Conservation (phyloP, 1,140 invertebrate genomes). For the Drosophila quadrilineata region DNA sequence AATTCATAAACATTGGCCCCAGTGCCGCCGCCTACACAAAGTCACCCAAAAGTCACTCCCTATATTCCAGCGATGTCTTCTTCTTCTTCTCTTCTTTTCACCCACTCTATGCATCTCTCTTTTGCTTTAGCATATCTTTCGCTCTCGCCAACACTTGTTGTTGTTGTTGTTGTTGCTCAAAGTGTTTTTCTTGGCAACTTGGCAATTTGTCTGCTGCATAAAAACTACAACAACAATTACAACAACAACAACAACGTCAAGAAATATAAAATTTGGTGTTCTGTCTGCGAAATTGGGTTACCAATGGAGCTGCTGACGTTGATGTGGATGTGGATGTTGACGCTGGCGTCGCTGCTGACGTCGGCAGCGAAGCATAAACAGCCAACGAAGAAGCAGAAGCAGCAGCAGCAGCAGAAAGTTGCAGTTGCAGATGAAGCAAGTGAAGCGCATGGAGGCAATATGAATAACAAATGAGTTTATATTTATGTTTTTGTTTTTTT, state of each 20-base stretch:
- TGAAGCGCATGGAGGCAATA: conserved; percentile 4
- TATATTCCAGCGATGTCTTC: too few species aligned
- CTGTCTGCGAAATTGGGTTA: conserved; percentile 64
- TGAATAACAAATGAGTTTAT: conserved; percentile 30
- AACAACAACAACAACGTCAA: too few species aligned
- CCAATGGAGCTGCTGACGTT: conserved; percentile 28
- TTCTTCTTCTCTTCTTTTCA: not conserved
- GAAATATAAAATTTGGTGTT: conserved; percentile 57
- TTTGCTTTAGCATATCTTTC: not conserved
- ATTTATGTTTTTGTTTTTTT: conserved; percentile 11
- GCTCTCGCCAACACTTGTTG: conserved; percentile 53
- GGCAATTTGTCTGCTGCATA: conserved; percentile 60
- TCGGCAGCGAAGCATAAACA: too few species aligned
- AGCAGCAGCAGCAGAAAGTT: conserved; percentile 22
- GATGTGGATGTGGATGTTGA: not conserved
- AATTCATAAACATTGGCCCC: conserved; percentile 66
- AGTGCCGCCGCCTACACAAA: conserved; percentile 12
- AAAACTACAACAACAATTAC: conserved; percentile 14
- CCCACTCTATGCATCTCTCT: not conserved
- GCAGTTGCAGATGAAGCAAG: conserved; percentile 15
- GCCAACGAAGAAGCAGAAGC: too few species aligned
- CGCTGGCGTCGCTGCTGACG: conserved; percentile 16
- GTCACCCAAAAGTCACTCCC: conserved; percentile 18
- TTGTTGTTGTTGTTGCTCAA: conserved; percentile 23
- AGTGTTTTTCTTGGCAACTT: conserved; percentile 71